phyloP scores from a whole-genome alignment of 2,113 vertebrate species.

The Nyctibius bracteatus region DNA sequence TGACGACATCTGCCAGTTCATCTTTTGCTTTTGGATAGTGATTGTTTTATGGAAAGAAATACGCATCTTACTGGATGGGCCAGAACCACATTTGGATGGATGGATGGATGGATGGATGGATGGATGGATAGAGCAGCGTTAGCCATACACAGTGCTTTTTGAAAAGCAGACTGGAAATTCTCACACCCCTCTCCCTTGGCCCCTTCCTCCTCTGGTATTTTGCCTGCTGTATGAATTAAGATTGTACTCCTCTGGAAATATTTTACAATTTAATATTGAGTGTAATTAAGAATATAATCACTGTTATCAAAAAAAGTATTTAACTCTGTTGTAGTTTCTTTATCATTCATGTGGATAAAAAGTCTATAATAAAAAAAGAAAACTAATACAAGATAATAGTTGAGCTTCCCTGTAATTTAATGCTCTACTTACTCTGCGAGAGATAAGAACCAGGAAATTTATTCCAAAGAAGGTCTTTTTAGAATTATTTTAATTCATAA shows the following conservation, averaged over 20 bases:
- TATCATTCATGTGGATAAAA: conserved; percentile 98
- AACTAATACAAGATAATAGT: conserved; percentile 67
- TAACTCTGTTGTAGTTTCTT: conserved; percentile 98
- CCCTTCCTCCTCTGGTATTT: conserved; percentile 68
- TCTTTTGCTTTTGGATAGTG: conserved; percentile 49
- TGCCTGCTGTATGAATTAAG: conserved; percentile 85
- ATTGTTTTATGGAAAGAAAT: conserved; percentile 28
- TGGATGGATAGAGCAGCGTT: conserved; percentile 19
- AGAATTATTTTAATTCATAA: conserved; percentile 26
- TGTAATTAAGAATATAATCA: conserved; percentile 90
- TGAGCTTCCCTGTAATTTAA: conserved; percentile 68
- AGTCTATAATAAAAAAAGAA: conserved; percentile 85
- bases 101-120: neutral
- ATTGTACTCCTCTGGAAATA: conserved; percentile 81
- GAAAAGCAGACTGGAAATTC: conserved; percentile 64
- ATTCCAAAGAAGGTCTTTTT: neutral
- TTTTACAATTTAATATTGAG: conserved; percentile 88
- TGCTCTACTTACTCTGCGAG: conserved; percentile 19
- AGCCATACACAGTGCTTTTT: conserved; percentile 64
- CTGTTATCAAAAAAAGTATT: conserved; percentile 94
- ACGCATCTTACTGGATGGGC: neutral
- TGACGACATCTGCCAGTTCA: neutral
- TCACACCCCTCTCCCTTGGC: neutral
- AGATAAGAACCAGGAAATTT: neutral
- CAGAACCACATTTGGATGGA: neutral